These are phyloP conservation scores for Sitta europaea DNA, from an alignment of 2,113 vertebrate species.

Conservation along the genomic window DNA sequence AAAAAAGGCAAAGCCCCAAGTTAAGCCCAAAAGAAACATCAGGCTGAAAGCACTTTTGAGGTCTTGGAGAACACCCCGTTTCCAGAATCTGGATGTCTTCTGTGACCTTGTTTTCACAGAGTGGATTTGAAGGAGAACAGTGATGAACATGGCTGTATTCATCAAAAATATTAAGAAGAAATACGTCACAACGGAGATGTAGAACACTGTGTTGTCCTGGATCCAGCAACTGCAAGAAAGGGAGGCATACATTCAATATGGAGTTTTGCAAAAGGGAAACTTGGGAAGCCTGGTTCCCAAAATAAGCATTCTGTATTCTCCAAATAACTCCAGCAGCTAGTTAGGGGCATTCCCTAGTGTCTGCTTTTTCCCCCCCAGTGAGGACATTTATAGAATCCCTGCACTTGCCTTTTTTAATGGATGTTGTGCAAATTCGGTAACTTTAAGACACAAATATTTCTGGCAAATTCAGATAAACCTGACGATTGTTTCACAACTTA, in stretches of 20 bases:
- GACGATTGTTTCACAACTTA: neutral
- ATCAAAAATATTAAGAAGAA: constrained; percentile 78
- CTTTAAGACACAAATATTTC: neutral
- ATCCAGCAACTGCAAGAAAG: constrained; percentile 86
- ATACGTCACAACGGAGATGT: constrained; percentile 78
- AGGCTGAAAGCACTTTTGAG: constrained; percentile 79
- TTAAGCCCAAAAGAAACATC: constrained; percentile 86
- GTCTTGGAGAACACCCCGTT: constrained; percentile 61
- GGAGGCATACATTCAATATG: neutral
- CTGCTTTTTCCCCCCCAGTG: fast-evolving
- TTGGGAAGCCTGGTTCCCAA: neutral
- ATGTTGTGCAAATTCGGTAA: neutral
- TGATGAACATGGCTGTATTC: constrained; percentile 79
- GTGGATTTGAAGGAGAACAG: constrained; percentile 83
- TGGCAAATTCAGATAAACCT: neutral
- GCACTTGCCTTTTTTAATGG: neutral
- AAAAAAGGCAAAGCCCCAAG: constrained; percentile 83
- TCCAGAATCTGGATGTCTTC: neutral
- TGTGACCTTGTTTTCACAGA: constrained; percentile 67
- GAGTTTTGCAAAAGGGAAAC: neutral
- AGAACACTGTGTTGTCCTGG: constrained; percentile 72
- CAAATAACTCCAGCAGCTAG: fast-evolving
- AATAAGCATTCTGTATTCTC: neutral
- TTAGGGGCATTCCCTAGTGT: neutral
- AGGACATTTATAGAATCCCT: neutral